Conservation (phyloP, 30 jellyfish, hydroid and myxozoan species). For the Aurelia aurita complex sp. Pacific region DNA sequence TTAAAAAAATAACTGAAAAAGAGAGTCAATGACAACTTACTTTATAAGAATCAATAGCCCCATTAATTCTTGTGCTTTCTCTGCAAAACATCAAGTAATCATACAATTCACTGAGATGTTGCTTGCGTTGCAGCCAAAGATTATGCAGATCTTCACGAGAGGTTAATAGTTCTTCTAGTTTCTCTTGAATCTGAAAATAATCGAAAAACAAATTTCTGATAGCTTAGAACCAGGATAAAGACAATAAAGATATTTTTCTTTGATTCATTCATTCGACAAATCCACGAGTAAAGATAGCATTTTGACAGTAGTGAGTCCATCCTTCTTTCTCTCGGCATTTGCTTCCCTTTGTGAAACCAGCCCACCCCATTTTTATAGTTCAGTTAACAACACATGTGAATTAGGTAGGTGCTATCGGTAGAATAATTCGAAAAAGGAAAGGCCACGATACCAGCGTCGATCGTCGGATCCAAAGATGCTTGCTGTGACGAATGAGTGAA, state of each 20-base stretch:
- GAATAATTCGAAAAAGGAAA: no score
- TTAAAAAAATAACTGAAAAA: no score
- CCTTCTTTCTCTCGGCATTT: no score
- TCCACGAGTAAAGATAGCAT: neutral
- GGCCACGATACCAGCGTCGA: no score
- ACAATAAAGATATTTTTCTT: neutral
- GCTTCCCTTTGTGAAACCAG: no score
- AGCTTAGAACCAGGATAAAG: neutral
- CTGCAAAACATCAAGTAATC: conserved; percentile 57
- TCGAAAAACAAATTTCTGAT: neutral
- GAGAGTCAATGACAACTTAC: neutral
- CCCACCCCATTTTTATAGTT: no score
- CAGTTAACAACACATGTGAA: no score
- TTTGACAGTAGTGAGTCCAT: no score
- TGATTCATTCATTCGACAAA: neutral
- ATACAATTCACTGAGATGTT: conserved; percentile 24
- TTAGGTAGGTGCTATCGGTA: no score
- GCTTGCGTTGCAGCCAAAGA: conserved; percentile 48
- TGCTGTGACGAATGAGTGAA: no score
- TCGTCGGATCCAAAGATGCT: no score
- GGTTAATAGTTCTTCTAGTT: conserved; percentile 51
- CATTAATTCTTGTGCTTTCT: conserved; percentile 35
- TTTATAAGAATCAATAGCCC: conserved; percentile 39
- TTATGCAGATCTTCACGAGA: conserved; percentile 49
- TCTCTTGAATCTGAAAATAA: conserved; percentile 54